Conservation (phyloP, 2,113 vertebrate genomes). For the Silurus asotus region DNA sequence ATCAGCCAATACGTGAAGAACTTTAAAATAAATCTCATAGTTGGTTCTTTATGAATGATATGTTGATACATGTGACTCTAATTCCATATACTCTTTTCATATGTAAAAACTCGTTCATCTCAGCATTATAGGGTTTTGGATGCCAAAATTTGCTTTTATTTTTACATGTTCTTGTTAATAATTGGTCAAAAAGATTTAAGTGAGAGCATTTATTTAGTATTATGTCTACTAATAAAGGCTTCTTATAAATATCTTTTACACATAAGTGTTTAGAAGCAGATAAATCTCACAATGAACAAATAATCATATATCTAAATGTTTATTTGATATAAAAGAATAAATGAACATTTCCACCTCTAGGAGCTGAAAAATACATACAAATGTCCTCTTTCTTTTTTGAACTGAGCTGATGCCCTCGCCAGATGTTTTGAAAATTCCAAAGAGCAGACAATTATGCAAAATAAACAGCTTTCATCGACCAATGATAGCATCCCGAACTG, state of each 20-base stretch:
- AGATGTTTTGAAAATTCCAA: slow-evolving; percentile 11
- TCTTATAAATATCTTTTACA: neutral
- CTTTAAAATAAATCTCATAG: no score
- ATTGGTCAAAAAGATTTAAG: neutral
- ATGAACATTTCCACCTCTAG: neutral
- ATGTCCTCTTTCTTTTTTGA: neutral
- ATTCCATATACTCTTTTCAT: no score
- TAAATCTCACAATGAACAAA: neutral
- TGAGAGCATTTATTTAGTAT: neutral
- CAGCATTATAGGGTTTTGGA: no score
- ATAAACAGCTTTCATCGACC: neutral
- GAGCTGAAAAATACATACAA: neutral
- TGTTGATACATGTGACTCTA: no score
- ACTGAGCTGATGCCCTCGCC: neutral
- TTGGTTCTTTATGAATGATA: no score
- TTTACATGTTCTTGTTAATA: no score
- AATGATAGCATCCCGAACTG: neutral
- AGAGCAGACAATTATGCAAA: neutral
- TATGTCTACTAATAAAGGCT: neutral
- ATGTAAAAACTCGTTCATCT: no score
- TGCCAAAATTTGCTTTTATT: no score
- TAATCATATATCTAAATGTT: neutral
- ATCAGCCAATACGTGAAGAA: no score
- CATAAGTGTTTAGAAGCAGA: neutral
- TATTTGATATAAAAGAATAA: neutral